These are phyloP conservation scores for Poliocrania exsul DNA, from an alignment of 2,797 vertebrate species.

Conservation along the genomic window DNA sequence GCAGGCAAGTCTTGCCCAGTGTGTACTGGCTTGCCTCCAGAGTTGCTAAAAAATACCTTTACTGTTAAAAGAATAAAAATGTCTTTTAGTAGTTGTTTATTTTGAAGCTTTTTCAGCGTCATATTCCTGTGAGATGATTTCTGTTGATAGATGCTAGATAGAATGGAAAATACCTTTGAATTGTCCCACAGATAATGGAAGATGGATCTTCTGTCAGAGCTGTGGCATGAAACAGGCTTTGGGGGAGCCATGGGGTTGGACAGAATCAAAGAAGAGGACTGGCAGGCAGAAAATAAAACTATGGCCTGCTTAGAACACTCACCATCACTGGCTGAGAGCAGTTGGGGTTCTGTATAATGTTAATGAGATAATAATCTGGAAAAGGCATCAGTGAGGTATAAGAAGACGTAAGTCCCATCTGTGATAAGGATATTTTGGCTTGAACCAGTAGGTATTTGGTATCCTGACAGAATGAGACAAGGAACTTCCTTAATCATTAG, in stretches of 20 bases:
- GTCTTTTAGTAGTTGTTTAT: no score
- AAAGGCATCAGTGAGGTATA: neutral
- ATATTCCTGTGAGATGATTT: neutral
- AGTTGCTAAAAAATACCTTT: no score
- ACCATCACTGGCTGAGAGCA: neutral
- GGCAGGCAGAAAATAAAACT: neutral
- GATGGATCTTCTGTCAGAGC: neutral
- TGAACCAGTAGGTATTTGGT: neutral
- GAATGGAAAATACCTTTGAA: neutral
- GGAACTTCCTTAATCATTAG: neutral
- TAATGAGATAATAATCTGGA: neutral
- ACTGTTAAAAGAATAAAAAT: no score
- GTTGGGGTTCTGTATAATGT: neutral
- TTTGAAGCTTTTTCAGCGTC: no score
- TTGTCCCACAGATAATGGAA: neutral
- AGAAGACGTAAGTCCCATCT: neutral
- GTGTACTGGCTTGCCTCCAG: no score
- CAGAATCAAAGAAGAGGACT: neutral
- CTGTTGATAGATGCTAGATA: neutral
- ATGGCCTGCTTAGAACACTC: neutral
- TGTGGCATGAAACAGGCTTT: neutral
- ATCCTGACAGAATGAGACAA: neutral
- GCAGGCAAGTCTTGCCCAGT: no score
- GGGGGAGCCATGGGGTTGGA: neutral
- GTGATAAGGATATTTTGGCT: neutral